Evolutionary conservation across 2,113 vertebrate species (phyloP).

Genomic region (Bujurquina vittata): DNA sequence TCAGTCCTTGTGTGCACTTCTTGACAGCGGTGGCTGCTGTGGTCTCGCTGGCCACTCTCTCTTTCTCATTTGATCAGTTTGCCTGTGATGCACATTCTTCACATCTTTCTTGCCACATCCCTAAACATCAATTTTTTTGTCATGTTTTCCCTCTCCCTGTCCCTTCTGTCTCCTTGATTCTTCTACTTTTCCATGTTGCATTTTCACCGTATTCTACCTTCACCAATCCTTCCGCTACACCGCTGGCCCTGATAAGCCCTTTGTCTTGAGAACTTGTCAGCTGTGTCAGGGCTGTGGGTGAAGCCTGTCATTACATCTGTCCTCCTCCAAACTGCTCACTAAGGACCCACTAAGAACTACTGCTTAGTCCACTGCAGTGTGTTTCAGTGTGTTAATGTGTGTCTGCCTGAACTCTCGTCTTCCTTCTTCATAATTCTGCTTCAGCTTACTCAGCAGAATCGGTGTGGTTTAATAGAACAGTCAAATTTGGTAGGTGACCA

Average conservation of each 20-base stretch:
- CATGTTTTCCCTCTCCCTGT: conserved; percentile 11
- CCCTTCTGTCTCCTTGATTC: not conserved
- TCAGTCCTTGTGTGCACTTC: not conserved
- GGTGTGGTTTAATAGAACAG: not conserved
- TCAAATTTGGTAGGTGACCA: not conserved
- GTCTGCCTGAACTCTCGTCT: not conserved
- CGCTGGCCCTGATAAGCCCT: conserved; percentile 35
- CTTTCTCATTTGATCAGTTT: conserved; percentile 26
- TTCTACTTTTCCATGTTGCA: conserved; percentile 4
- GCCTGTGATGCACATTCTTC: not conserved
- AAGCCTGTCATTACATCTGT: conserved; percentile 60
- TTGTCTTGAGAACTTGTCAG: conserved; percentile 62
- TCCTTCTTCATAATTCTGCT: conserved; percentile 26
- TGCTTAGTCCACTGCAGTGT: conserved; percentile 32
- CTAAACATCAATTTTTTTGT: conserved; percentile 13
- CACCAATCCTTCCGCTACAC: conserved; percentile 1
- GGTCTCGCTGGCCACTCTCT: not conserved
- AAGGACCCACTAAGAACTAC: conserved; percentile 24
- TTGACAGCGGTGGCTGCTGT: conserved; percentile 5
- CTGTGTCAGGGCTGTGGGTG: conserved; percentile 51
- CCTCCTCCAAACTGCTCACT: conserved; percentile 55
- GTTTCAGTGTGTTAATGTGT: conserved; percentile 15
- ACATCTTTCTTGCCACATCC: not conserved
- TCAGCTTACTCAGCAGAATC: not conserved
- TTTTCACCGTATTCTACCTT: conserved; percentile 1